phyloP scores from a whole-genome alignment of 1,140 invertebrate genomes.

The Harlomillsia oculata region DNA sequence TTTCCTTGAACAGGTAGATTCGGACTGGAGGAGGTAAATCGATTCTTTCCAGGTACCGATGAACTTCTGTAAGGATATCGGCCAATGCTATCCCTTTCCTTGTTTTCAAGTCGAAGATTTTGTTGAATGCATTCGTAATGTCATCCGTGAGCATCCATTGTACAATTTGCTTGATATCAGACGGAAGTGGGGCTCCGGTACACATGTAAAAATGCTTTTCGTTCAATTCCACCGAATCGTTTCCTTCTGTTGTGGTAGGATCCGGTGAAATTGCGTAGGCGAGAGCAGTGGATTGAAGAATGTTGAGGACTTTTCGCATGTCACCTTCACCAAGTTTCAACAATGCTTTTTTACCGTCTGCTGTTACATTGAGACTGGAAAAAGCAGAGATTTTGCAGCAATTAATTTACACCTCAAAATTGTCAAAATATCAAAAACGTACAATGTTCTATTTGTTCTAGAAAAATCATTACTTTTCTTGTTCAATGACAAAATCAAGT shows the following conservation, averaged over 20 bases:
- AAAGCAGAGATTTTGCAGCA: slow-evolving; percentile 6
- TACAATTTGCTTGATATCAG: slow-evolving; percentile 81
- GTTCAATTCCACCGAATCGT: slow-evolving; percentile 45
- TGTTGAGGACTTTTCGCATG: slow-evolving; percentile 95
- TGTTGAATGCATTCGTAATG: slow-evolving; percentile 67
- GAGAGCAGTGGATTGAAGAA: slow-evolving; percentile 82
- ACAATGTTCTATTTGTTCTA: not conserved
- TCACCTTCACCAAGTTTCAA: slow-evolving; percentile 87
- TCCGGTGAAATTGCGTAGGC: slow-evolving; percentile 49
- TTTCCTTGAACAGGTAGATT: slow-evolving; percentile 62
- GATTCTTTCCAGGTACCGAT: slow-evolving; percentile 72
- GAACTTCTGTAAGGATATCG: slow-evolving; percentile 83
- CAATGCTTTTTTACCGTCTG: slow-evolving; percentile 83
- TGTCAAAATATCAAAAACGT: not conserved
- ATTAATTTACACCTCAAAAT: not conserved
- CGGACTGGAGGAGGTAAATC: slow-evolving; percentile 66
- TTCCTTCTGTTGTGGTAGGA: not conserved
- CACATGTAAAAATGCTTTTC: slow-evolving; percentile 84
- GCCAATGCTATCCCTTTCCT: slow-evolving; percentile 77
- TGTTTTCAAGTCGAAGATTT: slow-evolving; percentile 72
- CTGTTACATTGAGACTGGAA: slow-evolving; percentile 66
- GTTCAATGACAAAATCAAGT: slow-evolving; percentile 69
- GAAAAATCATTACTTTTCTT: slow-evolving; percentile 62
- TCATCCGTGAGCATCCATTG: slow-evolving; percentile 81
- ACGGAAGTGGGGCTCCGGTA: slow-evolving; percentile 85